A percentile compares a stretch with the other conserved stretches of the same genome.
phyloP scores from a whole-genome alignment of 1,140 invertebrate genomes.

The Artemia franciscana region DNA sequence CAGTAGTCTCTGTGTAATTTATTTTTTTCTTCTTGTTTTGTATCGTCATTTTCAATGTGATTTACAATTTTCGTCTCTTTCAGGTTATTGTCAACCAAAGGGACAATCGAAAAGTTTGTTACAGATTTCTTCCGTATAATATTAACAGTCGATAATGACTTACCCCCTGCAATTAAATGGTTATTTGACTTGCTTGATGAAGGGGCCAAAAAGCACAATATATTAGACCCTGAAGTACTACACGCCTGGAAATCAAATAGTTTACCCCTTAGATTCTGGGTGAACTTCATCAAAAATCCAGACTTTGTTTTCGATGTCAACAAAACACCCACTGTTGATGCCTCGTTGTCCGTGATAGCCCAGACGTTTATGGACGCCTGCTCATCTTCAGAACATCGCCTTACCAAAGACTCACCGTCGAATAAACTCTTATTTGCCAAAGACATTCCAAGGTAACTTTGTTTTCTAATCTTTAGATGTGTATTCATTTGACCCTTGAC shows the following conservation, averaged over 20 bases:
- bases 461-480: too few relatives aligned
- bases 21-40: too few relatives aligned
- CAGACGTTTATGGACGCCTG: constrained; percentile 92
- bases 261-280: constrained; percentile 77
- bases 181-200: constrained; percentile 82
- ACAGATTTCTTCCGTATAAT: constrained; percentile 81
- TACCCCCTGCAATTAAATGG: constrained; percentile 83
- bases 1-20: too few relatives aligned
- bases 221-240: constrained; percentile 64
- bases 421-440: constrained; percentile 85
- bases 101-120: constrained; percentile 86
- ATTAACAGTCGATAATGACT: constrained; percentile 60
- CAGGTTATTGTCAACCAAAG: constrained; percentile 71
- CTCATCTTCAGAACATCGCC: constrained; percentile 59
- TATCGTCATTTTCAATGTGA: too few relatives aligned
- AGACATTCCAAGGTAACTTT: constrained; percentile 63
- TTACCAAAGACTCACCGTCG: constrained; percentile 81
- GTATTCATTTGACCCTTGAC: too few relatives aligned
- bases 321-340: constrained; percentile 71
- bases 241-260: constrained; percentile 90
- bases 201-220: constrained; percentile 55
- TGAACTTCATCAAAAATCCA: constrained; percentile 91
- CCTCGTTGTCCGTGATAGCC: constrained; percentile 76
- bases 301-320: constrained; percentile 88
- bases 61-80: too few relatives aligned